These are phyloP conservation scores for Dexiosoma caninum DNA, from an alignment of 2,888 invertebrate species.

Conservation along the genomic window DNA sequence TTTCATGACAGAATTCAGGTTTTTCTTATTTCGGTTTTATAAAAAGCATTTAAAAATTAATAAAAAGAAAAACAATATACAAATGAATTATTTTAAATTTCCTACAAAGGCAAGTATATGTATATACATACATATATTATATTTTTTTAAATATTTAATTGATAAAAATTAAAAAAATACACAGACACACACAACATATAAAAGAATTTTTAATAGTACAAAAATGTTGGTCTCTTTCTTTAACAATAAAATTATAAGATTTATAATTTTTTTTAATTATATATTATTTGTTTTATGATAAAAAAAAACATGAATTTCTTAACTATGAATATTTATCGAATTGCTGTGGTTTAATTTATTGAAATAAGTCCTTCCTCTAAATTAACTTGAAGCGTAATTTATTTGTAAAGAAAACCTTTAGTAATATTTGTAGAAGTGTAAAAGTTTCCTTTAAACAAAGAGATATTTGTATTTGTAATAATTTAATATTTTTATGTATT, in stretches of 20 bases:
- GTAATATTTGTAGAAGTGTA: neutral
- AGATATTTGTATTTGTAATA: neutral
- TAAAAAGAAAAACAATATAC: constrained; percentile 18
- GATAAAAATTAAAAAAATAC: constrained; percentile 2
- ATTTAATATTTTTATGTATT: neutral
- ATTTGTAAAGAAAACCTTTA: neutral
- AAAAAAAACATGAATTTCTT: neutral
- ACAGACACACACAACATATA: neutral
- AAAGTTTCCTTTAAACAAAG: neutral
- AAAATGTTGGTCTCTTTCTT: neutral
- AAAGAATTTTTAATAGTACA: neutral
- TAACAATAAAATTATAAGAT: constrained; percentile 17
- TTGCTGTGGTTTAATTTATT: constrained; percentile 14
- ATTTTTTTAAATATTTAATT: neutral
- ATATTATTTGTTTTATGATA: neutral
- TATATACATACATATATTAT: neutral
- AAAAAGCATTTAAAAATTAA: constrained; percentile 66
- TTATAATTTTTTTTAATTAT: neutral
- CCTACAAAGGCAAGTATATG: constrained; percentile 14
- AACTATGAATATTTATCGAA: constrained; percentile 28
- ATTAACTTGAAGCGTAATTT: constrained; percentile 16
- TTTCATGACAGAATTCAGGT: constrained; percentile 67
- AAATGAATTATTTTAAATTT: constrained; percentile 25
- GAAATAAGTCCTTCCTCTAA: constrained; percentile 34
- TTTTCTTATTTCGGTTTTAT: constrained; percentile 63